A percentile compares a stretch with the other conserved stretches of the same genome.
These are phyloP conservation scores for Sitodiplosis mosellana DNA, from an alignment of 1,140 invertebrate genomes.

Conservation along the genomic window DNA sequence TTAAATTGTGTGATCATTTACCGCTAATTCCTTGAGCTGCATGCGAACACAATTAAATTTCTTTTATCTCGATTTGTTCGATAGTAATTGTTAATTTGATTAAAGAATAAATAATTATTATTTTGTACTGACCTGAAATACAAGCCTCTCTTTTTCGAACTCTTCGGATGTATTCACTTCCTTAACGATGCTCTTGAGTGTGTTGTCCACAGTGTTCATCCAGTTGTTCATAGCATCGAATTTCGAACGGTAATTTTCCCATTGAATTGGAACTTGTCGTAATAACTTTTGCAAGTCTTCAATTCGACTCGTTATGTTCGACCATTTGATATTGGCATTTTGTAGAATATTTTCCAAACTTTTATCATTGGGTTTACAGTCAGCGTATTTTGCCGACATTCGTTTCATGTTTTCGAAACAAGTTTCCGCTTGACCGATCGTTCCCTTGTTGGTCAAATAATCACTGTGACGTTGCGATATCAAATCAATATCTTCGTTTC, in stretches of 20 bases:
- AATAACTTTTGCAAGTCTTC: constrained; percentile 55
- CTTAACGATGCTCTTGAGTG: constrained; percentile 60
- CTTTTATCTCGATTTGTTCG: neutral
- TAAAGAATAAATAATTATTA: neutral
- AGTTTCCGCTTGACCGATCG: constrained; percentile 48
- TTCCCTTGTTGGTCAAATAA: constrained; percentile 50
- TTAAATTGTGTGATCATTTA: neutral
- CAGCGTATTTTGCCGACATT: constrained; percentile 40
- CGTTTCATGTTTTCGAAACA: constrained; percentile 58
- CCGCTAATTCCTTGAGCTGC: neutral
- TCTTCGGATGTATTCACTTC: constrained; percentile 71
- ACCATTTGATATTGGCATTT: constrained; percentile 54
- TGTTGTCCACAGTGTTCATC: constrained; percentile 76
- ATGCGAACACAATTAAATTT: neutral
- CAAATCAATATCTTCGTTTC: constrained; percentile 61
- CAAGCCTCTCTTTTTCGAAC: constrained; percentile 70
- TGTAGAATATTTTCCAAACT: constrained; percentile 41
- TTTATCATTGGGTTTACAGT: constrained; percentile 42
- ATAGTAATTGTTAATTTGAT: constrained; percentile 1
- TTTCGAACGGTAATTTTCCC: constrained; percentile 68
- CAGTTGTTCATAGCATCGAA: constrained; percentile 71
- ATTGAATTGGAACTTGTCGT: constrained; percentile 74
- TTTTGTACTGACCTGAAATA: constrained; percentile 59
- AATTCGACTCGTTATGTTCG: constrained; percentile 44
- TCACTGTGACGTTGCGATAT: constrained; percentile 60